Percentiles rank a stretch among this genome's conserved stretches.
Conservation (phyloP, 1,140 invertebrate genomes). For the Frieseomelitta varia region DNA sequence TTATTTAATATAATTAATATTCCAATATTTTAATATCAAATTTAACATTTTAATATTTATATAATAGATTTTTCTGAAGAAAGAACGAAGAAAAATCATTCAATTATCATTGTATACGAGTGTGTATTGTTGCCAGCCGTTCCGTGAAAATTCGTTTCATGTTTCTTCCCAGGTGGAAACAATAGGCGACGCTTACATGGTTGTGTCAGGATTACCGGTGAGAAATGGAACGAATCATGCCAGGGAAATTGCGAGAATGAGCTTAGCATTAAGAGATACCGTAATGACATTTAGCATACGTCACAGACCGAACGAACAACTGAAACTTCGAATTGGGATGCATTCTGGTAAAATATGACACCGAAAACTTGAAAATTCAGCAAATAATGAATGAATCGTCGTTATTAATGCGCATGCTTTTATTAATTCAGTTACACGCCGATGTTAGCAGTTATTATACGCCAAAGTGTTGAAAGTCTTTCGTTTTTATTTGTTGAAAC, state of each 20-base stretch:
- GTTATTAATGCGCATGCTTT: too few species aligned
- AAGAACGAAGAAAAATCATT: too few species aligned
- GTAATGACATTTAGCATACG: slow-evolving; percentile 95
- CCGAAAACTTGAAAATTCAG: too few species aligned
- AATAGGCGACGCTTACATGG: slow-evolving; percentile 99
- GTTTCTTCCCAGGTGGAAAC: slow-evolving; percentile 91
- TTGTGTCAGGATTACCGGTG: slow-evolving; percentile 93
- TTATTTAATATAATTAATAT: too few species aligned
- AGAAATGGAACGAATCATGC: slow-evolving; percentile 94
- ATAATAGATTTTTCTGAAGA: too few species aligned
- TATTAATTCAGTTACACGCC: too few species aligned
- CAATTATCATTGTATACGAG: too few species aligned
- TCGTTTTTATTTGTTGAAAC: not conserved
- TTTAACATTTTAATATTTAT: too few species aligned
- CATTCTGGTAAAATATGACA: slow-evolving; percentile 89
- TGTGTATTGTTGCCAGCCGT: too few species aligned
- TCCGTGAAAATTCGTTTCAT: not conserved
- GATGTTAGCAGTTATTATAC: too few species aligned
- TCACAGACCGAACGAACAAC: slow-evolving; percentile 92
- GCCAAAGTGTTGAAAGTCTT: not conserved
- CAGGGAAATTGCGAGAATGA: slow-evolving; percentile 94
- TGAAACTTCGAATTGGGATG: slow-evolving; percentile 96
- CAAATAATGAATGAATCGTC: too few species aligned
- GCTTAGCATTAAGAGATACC: slow-evolving; percentile 92
- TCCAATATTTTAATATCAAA: too few species aligned